These are phyloP conservation scores for Drosophila demipolita DNA, from an alignment of 2,888 invertebrate species.

Conservation along the genomic window DNA sequence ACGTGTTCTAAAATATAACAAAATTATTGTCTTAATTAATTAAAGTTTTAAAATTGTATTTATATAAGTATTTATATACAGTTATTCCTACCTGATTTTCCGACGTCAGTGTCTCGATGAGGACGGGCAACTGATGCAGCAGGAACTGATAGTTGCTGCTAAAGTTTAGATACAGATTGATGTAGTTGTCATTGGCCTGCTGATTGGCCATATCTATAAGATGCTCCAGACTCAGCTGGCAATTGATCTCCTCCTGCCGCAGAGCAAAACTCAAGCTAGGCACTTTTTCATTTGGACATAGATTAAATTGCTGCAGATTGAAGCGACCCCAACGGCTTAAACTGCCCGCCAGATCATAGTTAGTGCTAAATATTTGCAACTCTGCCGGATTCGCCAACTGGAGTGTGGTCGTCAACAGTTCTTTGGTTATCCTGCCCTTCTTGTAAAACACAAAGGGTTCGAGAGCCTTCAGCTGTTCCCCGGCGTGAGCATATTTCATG, in stretches of 20 bases:
- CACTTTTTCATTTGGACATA: conserved; percentile 66
- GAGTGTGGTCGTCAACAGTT: conserved; percentile 66
- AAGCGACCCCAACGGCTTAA: conserved; percentile 78
- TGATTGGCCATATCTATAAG: conserved; percentile 79
- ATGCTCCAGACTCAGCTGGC: conserved; percentile 80
- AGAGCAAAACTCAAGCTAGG: conserved; percentile 45
- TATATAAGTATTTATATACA: neutral
- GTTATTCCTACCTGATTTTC: conserved; percentile 76
- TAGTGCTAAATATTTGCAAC: conserved; percentile 70
- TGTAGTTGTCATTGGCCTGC: conserved; percentile 73
- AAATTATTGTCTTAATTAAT: neutral
- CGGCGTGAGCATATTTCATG: conserved; percentile 79
- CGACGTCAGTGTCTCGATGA: conserved; percentile 79
- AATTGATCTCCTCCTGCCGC: conserved; percentile 54
- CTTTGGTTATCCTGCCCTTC: conserved; percentile 74
- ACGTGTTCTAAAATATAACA: neutral
- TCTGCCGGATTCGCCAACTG: conserved; percentile 45
- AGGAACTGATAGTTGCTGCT: conserved; percentile 64
- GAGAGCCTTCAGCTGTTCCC: conserved; percentile 74
- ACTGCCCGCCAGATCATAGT: conserved; percentile 73
- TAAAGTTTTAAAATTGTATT: neutral
- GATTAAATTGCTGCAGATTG: conserved; percentile 71
- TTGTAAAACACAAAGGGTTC: conserved; percentile 83
- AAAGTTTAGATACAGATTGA: conserved; percentile 82
- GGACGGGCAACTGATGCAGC: conserved; percentile 82